Conservation (phyloP, 1,140 invertebrate species). For the Heliothis virescens region DNA sequence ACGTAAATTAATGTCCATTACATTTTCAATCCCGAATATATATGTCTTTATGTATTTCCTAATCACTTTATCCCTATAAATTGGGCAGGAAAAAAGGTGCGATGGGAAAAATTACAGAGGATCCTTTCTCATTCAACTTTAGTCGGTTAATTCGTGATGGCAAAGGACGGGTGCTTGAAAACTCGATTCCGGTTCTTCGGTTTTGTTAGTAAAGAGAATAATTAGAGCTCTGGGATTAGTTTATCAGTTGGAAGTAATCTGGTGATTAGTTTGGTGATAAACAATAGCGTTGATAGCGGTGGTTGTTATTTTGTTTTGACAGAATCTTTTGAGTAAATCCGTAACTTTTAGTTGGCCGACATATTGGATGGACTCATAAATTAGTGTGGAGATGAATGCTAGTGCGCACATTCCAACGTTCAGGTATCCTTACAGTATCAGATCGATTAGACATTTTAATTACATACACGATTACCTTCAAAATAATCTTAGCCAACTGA, state of each 20-base stretch:
- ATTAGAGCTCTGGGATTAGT: background rate
- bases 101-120: slow-evolving; percentile 30
- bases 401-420: too few relatives aligned
- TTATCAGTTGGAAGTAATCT: background rate
- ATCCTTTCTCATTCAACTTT: slow-evolving; percentile 23
- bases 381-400: too few relatives aligned
- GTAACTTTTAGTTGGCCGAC: too few relatives aligned
- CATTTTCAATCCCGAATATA: slow-evolving; percentile 34
- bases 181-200: background rate
- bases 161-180: background rate
- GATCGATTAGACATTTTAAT: too few relatives aligned
- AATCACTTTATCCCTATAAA: slow-evolving; percentile 42
- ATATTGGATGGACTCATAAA: too few relatives aligned
- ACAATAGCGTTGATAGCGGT: background rate
- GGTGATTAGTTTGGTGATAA: background rate
- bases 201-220: slow-evolving; percentile 18
- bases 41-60: slow-evolving; percentile 26
- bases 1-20: slow-evolving; percentile 30
- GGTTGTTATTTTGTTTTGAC: background rate
- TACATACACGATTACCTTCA: too few relatives aligned
- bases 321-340: background rate
- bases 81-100: slow-evolving; percentile 35
- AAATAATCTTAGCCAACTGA: too few relatives aligned
- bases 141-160: slow-evolving; percentile 2
- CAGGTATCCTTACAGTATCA: too few relatives aligned